Evolutionary conservation across 2,113 vertebrate genomes (phyloP).

Genomic region (Platichthys flesus): DNA sequence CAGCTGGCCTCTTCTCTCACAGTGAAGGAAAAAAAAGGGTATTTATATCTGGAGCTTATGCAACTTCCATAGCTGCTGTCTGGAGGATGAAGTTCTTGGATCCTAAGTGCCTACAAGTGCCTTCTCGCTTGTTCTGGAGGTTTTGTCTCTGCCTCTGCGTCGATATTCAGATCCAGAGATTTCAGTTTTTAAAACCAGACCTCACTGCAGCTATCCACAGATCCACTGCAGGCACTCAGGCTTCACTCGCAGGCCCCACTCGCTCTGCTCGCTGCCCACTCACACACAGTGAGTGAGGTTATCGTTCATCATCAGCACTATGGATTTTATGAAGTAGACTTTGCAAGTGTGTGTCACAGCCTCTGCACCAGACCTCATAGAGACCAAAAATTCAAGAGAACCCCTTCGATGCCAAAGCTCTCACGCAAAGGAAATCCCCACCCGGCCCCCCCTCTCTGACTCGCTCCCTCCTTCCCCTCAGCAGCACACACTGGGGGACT

Average conservation of each 20-base stretch:
- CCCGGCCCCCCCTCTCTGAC: slow-evolving; percentile 16
- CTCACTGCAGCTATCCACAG: slow-evolving; percentile 15
- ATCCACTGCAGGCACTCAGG: slow-evolving; percentile 20
- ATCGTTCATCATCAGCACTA: slow-evolving; percentile 28
- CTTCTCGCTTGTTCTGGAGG: slow-evolving; percentile 17
- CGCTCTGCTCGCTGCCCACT: slow-evolving; percentile 30
- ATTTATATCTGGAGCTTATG: slow-evolving; percentile 71
- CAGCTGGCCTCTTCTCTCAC: slow-evolving; percentile 75
- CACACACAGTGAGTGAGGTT: slow-evolving; percentile 4
- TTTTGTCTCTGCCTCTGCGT: slow-evolving; percentile 35
- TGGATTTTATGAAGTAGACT: not conserved
- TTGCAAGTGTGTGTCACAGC: not conserved
- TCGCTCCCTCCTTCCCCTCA: slow-evolving; percentile 47
- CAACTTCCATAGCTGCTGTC: slow-evolving; percentile 62
- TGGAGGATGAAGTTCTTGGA: slow-evolving; percentile 55
- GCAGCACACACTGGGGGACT: slow-evolving; percentile 75
- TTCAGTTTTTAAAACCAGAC: slow-evolving; percentile 28
- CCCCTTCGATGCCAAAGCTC: slow-evolving; percentile 57
- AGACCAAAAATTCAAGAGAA: slow-evolving; percentile 49
- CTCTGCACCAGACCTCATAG: not conserved
- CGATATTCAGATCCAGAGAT: slow-evolving; percentile 22
- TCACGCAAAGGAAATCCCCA: slow-evolving; percentile 74
- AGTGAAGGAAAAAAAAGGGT: slow-evolving; percentile 41
- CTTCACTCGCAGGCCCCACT: slow-evolving; percentile 24
- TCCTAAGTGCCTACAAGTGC: slow-evolving; percentile 40